Conservation (phyloP, 2,113 vertebrate genomes). For the Nycticebus coucang region DNA sequence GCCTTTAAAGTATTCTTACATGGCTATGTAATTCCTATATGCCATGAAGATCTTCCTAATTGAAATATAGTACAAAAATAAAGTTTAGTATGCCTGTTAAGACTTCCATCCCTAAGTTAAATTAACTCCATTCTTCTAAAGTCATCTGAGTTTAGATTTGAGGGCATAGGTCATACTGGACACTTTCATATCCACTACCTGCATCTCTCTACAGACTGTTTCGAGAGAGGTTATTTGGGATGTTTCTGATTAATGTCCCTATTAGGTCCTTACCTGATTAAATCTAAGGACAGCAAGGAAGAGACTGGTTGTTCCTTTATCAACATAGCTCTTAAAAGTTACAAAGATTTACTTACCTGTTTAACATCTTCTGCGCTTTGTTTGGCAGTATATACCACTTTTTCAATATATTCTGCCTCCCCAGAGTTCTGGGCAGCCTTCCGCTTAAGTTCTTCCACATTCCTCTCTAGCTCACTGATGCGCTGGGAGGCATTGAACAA, state of each 20-base stretch:
- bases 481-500: slow-evolving; percentile 91
- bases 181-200: background rate
- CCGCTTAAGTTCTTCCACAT: slow-evolving; percentile 88
- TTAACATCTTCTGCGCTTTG: slow-evolving; percentile 88
- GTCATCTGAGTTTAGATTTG: background rate
- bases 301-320: background rate
- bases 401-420: slow-evolving; percentile 85
- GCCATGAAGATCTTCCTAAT: background rate
- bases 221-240: background rate
- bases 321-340: background rate
- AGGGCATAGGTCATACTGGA: background rate
- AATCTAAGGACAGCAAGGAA: background rate
- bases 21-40: background rate
- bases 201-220: background rate
- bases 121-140: slow-evolving; percentile 19
- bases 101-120: background rate
- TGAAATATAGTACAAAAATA: background rate
- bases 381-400: slow-evolving; percentile 84
- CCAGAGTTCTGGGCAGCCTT: slow-evolving; percentile 87
- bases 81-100: background rate
- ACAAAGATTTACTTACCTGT: slow-evolving; percentile 85
- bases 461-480: slow-evolving; percentile 89
- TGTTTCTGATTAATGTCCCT: background rate
- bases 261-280: background rate
- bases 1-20: slow-evolving; percentile 1